Percentiles rank a stretch among this genome's conserved stretches.
phyloP scores from a whole-genome alignment of 2,113 vertebrate genomes.

The Alosa alosa region DNA sequence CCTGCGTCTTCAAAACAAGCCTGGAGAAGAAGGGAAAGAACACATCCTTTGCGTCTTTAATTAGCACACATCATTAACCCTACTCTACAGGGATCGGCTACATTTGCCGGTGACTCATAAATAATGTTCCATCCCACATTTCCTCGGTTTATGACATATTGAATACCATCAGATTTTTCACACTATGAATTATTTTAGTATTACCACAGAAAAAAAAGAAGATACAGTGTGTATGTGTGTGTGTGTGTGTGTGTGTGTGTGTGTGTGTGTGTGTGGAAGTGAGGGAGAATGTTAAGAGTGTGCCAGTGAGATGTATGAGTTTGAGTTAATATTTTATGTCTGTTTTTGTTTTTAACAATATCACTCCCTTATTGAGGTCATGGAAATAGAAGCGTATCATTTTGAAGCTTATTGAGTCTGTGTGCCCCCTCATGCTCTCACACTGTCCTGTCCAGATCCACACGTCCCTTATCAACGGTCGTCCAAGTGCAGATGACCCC shows the following conservation, averaged over 20 bases:
- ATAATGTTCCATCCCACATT: not conserved
- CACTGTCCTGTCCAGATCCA: conserved; percentile 80
- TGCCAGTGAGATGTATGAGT: not conserved
- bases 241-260: not conserved
- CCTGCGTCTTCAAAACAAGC: conserved; percentile 28
- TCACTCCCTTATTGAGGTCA: not conserved
- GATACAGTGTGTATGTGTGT: not conserved
- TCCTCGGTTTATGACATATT: not conserved
- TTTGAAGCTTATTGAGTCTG: not conserved
- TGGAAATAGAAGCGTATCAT: not conserved
- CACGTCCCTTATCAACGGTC: conserved; percentile 91
- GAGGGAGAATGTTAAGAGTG: not conserved
- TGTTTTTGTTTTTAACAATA: not conserved
- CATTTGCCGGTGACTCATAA: not conserved
- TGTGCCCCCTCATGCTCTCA: conserved; percentile 29
- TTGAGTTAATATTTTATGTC: not conserved
- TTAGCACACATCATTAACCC: conserved; percentile 41
- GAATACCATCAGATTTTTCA: not conserved
- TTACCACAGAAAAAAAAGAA: not conserved
- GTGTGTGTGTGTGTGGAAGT: not conserved
- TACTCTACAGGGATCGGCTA: conserved; percentile 12
- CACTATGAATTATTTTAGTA: not conserved
- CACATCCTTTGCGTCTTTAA: conserved; percentile 32
- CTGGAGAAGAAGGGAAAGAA: conserved; percentile 17
- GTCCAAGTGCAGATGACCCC: conserved; percentile 93